Evolutionary conservation across 2,797 vertebrate species (phyloP).

Genomic region (Takifugu rubripes): DNA sequence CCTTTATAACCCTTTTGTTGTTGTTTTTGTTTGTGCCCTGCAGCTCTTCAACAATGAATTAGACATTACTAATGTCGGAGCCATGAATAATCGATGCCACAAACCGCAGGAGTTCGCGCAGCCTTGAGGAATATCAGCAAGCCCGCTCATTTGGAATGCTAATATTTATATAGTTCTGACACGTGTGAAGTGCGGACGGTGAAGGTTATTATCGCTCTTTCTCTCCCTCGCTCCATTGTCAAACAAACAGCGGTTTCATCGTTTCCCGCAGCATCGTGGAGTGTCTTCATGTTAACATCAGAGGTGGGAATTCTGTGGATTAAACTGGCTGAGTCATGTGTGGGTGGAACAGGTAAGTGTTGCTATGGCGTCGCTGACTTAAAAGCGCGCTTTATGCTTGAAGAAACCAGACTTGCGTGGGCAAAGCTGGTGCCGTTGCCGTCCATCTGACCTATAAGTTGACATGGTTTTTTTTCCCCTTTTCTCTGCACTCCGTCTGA

Average conservation of each 20-base stretch:
- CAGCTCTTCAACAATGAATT: constrained; percentile 52
- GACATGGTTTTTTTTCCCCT: constrained; percentile 25
- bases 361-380: constrained; percentile 67
- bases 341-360: constrained; percentile 63
- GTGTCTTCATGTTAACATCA: constrained; percentile 44
- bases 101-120: constrained; percentile 42
- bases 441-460: constrained; percentile 53
- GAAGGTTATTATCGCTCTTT: constrained; percentile 17
- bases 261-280: constrained; percentile 3
- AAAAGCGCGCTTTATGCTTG: constrained; percentile 66
- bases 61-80: constrained; percentile 57
- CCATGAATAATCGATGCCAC: constrained; percentile 62
- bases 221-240: too few species aligned
- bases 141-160: constrained; percentile 43
- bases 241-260: too few species aligned
- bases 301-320: constrained; percentile 48
- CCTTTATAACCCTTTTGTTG: neutral
- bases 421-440: constrained; percentile 55
- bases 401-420: constrained; percentile 60
- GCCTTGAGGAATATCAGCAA: constrained; percentile 50
- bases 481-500: constrained; percentile 42
- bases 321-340: constrained; percentile 62
- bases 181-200: too few species aligned
- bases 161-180: constrained; percentile 14
- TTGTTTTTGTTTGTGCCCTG: constrained; percentile 23